These are phyloP conservation scores for Matsumurasca onukii DNA, from an alignment of 1,140 invertebrate species.

Conservation along the genomic window DNA sequence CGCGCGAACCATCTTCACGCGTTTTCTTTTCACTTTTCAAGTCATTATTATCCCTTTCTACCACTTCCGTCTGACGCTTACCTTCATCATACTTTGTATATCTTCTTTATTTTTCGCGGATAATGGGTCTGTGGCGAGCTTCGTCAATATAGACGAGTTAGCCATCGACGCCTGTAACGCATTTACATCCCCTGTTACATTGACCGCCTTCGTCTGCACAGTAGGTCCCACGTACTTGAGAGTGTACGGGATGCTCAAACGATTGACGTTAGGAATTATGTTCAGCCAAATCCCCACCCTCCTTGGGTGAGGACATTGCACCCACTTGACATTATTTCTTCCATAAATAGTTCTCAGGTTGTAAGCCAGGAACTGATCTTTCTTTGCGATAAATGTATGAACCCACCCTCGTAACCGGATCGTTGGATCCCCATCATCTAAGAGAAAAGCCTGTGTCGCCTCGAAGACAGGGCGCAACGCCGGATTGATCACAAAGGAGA, in stretches of 20 bases:
- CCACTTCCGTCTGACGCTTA: too few relatives aligned
- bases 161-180: not conserved
- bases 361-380: too few relatives aligned
- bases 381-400: too few relatives aligned
- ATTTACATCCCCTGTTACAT: not conserved
- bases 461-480: too few relatives aligned
- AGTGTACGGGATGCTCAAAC: not conserved
- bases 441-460: too few relatives aligned
- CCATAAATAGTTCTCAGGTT: not conserved
- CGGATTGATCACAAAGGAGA: too few relatives aligned
- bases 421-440: too few relatives aligned
- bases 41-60: too few relatives aligned
- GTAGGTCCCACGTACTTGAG: not conserved
- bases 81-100: constrained; percentile 2
- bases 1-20: too few relatives aligned
- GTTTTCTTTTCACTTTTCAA: too few relatives aligned
- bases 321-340: not conserved
- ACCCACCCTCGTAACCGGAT: too few relatives aligned
- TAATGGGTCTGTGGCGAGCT: not conserved
- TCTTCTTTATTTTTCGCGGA: not conserved
- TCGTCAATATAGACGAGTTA: not conserved
- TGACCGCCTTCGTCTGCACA: not conserved
- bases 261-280: not conserved
- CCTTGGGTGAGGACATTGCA: not conserved
- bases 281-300: not conserved